Conservation (phyloP, 2,888 invertebrate species). For the Onchidella celtica region DNA sequence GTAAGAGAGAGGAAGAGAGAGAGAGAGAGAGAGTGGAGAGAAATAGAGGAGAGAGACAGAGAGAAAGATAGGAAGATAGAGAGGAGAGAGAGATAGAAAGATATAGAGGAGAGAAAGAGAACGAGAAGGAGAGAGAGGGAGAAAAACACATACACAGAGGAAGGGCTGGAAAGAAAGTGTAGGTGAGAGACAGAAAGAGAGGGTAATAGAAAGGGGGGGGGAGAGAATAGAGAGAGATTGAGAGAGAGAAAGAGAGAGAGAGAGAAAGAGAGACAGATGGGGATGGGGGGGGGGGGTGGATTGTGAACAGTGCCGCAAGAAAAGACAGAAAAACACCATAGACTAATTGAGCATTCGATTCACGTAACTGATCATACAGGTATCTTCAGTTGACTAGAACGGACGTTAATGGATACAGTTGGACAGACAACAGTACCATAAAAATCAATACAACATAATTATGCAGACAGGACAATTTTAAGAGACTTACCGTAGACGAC, state of each 20-base stretch:
- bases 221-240: no score
- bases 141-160: not conserved
- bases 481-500: constrained; percentile 21
- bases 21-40: not conserved
- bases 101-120: not conserved
- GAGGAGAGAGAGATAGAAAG: not conserved
- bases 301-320: not conserved
- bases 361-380: no score
- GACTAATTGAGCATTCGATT: no score
- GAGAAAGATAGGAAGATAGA: not conserved
- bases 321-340: not conserved
- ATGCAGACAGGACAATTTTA: not conserved
- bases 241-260: constrained; percentile 24
- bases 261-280: constrained; percentile 17
- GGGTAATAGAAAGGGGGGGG: not conserved
- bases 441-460: not conserved
- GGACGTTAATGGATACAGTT: no score
- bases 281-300: constrained; percentile 10
- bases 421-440: not conserved
- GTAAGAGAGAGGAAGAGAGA: constrained; percentile 5
- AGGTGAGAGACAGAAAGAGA: not conserved
- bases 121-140: not conserved
- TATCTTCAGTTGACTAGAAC: no score
- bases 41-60: not conserved
- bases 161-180: not conserved